Base-by-base conservation (phyloP, 2,797 vertebrate genomes). In the Amblyraja radiata region DNA sequence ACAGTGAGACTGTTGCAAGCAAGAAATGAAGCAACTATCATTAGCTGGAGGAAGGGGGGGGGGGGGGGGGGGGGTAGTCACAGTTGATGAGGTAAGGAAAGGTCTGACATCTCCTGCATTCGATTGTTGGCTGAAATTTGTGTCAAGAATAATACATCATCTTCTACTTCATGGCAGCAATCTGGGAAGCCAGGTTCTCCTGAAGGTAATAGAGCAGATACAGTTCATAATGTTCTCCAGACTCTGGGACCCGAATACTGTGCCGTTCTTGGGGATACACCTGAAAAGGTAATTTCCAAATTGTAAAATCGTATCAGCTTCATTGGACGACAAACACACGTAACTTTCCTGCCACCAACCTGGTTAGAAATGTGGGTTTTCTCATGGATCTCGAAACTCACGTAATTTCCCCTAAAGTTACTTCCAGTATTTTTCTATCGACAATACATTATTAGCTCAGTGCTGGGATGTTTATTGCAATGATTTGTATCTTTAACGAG, bases 191-290 rank as follows among this genome's bases (percentile, higher is more conserved):
- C 94, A 97, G 95, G 93, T 97, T 97, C 94, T 97, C 97, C 93
- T 97, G 97, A 94, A 97, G 96, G 93, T 97, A 97, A 95, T 97
- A 96, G 74, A 97, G 95, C 61, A 97, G 96, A 93, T 97, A 96
- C 94, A 97, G 97, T 95, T 97, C 97, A 23, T 97, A 97, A 95
- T 97, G 97, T 94, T 97, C 97, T 94, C 97, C 97, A 0, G 97
- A 97, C 93, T 97, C 97, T 0, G 97, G 97, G 0, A 97, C 97
- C 93, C 97, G 95, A 94, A 97, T 97, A 94, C 97, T 97, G 96
- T 97, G 97, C 94, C 97, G 96, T 95, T 97, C 97, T 95, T 97
- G 97, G 94, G 97, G 97, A 93, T 97, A 97, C 94, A 97, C 97
- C 97, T 97, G 93, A 0, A 93, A 94, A 11, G 11, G 16, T 73